Percentiles rank a stretch among this genome's conserved stretches.
Evolutionary conservation across 2,113 vertebrate species (phyloP).

Genomic region (Leucopternis melanops): DNA sequence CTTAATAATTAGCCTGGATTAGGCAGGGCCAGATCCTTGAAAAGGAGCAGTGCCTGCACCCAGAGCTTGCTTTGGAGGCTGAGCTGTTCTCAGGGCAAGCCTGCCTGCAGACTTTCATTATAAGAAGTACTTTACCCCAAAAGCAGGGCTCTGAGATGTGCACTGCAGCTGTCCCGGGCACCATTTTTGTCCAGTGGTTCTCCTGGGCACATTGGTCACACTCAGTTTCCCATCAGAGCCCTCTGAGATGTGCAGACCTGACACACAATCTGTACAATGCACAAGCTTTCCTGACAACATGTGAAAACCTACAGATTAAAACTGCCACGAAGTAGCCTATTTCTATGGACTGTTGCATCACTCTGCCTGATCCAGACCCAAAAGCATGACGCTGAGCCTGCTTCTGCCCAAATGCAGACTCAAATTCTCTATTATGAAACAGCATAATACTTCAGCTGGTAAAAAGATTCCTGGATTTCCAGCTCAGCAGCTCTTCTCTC

Average conservation of each 20-base stretch:
- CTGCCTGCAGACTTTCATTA: rapidly evolving
- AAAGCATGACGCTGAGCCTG: neutral
- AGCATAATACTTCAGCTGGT: neutral
- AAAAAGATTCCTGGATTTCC: neutral
- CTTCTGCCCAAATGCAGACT: neutral
- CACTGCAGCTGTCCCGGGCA: neutral
- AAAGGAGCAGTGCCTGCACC: neutral
- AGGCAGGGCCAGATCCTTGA: neutral
- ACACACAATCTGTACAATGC: neutral
- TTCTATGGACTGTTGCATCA: neutral
- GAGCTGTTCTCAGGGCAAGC: neutral
- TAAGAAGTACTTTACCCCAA: neutral
- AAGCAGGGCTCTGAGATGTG: neutral
- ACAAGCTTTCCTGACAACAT: neutral
- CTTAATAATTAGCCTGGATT: neutral
- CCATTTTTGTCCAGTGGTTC: neutral
- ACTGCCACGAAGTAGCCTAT: neutral
- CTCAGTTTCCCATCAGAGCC: slow-evolving; percentile 7
- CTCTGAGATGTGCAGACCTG: neutral
- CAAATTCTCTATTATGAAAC: neutral
- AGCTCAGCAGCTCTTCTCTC: neutral
- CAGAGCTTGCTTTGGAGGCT: neutral
- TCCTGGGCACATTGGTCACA: neutral
- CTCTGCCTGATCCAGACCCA: neutral
- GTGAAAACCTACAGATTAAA: slow-evolving; percentile 17